phyloP scores from a whole-genome alignment of 2,113 vertebrate genomes.

The Nestor notabilis region DNA sequence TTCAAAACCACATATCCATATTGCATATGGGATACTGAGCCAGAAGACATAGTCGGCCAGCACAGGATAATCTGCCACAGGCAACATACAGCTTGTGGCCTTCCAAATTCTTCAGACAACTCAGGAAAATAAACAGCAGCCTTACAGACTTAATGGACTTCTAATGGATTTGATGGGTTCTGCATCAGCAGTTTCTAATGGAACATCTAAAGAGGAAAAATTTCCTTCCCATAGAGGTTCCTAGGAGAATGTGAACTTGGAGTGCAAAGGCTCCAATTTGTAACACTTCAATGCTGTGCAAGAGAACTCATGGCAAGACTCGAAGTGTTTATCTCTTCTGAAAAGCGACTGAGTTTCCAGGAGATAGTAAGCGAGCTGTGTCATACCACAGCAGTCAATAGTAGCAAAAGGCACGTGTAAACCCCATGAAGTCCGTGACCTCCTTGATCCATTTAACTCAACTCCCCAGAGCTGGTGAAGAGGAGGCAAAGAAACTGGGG shows the following conservation, averaged over 20 bases:
- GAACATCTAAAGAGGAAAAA: not conserved
- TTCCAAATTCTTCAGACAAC: slow-evolving; percentile 5
- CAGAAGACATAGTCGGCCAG: not conserved
- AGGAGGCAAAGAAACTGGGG: not conserved
- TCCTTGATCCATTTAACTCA: not conserved
- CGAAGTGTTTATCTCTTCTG: not conserved
- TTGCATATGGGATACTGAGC: not conserved
- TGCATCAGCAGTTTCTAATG: slow-evolving; percentile 46
- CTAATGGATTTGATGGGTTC: slow-evolving; percentile 47
- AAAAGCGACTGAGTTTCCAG: not conserved
- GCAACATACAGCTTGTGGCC: not conserved
- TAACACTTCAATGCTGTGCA: not conserved
- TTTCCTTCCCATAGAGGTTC: not conserved
- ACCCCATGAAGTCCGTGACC: not conserved
- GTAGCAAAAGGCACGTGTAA: not conserved
- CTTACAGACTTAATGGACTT: slow-evolving; percentile 24
- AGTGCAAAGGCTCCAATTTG: not conserved
- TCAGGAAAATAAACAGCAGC: slow-evolving; percentile 1
- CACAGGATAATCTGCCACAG: not conserved
- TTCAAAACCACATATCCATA: not conserved
- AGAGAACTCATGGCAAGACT: not conserved
- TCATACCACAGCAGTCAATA: not conserved
- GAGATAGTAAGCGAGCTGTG: not conserved
- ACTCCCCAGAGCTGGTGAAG: not conserved
- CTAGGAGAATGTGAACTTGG: not conserved